A percentile compares a stretch with the other conserved stretches of the same genome.
Evolutionary conservation across 2,797 vertebrate species (phyloP).

Genomic region (Nannoperca australis): DNA sequence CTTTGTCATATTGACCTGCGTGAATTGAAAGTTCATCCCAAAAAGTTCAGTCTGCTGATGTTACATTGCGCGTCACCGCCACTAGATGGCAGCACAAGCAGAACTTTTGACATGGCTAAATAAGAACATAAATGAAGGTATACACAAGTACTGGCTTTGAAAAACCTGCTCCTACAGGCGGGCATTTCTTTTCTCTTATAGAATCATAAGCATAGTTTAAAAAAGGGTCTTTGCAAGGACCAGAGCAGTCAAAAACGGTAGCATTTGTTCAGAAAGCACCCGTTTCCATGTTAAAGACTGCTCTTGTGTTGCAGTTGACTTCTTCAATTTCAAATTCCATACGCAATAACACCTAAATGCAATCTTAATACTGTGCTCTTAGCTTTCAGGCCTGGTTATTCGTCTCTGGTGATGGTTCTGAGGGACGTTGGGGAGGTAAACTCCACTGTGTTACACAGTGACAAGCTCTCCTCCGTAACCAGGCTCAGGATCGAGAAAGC

Average conservation of each 20-base stretch:
- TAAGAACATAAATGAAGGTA: background rate
- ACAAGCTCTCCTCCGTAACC: slow-evolving; percentile 74
- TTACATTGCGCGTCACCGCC: background rate
- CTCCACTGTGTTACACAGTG: slow-evolving; percentile 72
- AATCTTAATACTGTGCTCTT: background rate
- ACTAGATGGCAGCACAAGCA: slow-evolving; percentile 18
- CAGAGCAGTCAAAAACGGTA: background rate
- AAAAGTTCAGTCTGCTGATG: background rate
- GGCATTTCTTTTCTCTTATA: background rate
- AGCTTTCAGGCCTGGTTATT: slow-evolving; percentile 72
- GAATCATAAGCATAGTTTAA: background rate
- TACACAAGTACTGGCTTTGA: background rate
- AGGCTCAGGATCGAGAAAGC: slow-evolving; percentile 68
- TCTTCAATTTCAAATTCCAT: background rate
- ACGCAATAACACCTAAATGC: background rate
- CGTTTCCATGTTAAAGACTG: background rate
- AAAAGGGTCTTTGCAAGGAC: background rate
- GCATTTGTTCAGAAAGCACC: background rate
- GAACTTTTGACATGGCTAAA: background rate
- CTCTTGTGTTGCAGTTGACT: background rate
- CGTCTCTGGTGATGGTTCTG: slow-evolving; percentile 65
- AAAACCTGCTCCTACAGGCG: background rate
- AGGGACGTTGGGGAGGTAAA: slow-evolving; percentile 71
- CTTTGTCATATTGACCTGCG: background rate
- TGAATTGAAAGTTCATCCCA: too few relatives aligned